Conservation (phyloP, 2,888 invertebrate genomes). For the Drosophila yooni region DNA sequence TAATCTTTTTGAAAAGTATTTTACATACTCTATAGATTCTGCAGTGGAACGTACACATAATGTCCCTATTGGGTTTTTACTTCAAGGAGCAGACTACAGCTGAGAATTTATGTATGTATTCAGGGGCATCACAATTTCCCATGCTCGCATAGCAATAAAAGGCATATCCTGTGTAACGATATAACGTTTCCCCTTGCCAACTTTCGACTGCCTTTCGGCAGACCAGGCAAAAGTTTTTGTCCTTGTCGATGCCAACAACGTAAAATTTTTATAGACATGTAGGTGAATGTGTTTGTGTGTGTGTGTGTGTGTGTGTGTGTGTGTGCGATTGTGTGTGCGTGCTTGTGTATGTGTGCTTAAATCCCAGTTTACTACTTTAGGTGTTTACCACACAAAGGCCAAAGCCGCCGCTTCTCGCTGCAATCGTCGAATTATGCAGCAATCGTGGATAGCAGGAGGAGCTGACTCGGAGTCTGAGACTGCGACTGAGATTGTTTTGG, state of each 20-base stretch:
- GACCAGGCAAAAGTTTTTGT: conserved; percentile 71
- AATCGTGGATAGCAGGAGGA: conserved; percentile 15
- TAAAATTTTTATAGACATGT: conserved; percentile 80
- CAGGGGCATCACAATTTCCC: conserved; percentile 78
- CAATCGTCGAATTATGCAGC: conserved; percentile 79
- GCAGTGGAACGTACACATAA: conserved; percentile 44
- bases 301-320: conserved; percentile 18
- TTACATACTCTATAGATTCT: conserved; percentile 77
- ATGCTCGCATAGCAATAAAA: conserved; percentile 73
- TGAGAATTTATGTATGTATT: conserved; percentile 79
- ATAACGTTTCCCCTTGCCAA: conserved; percentile 49
- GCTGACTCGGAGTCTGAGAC: conserved; percentile 17
- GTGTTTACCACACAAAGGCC: conserved; percentile 80
- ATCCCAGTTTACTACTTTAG: conserved; percentile 82
- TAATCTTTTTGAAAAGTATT: conserved; percentile 76
- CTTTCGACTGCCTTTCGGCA: conserved; percentile 55
- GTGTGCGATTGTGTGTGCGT: conserved; percentile 54
- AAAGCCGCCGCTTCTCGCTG: conserved; percentile 56
- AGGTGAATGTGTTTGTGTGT: conserved; percentile 55
- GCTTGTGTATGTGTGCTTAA: conserved; percentile 70
- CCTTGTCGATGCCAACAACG: conserved; percentile 69
- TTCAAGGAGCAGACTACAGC: conserved; percentile 41
- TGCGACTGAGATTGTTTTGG: conserved; percentile 73
- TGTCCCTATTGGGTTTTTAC: conserved; percentile 75
- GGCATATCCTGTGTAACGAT: conserved; percentile 76